Evolutionary conservation across 2,113 vertebrate species (phyloP), one percentile per base, ranked within the genome.

Genomic region (Tonatia bakeri): DNA sequence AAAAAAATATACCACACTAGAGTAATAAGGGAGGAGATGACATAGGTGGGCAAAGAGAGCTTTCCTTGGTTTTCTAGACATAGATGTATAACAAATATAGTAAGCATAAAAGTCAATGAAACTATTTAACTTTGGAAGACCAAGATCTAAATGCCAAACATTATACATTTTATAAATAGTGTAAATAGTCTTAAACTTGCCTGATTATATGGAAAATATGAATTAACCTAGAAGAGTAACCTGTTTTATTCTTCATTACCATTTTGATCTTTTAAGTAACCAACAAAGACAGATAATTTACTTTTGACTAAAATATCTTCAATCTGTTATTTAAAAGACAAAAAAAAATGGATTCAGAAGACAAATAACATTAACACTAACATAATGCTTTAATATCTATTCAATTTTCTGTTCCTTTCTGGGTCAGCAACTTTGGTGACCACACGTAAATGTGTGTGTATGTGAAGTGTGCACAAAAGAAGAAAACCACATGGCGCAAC

Each of bases 241-340:
- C 9, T 72, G 14, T n/a, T 87, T 93, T 93, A 86, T 82, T 19
- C 80, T 70, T 94, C 14, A 80, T 85, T 89, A 59, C 1, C 19
- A 40, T 43, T 91, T 93, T 95, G n/a, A 72, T 54, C 28, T 82
- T 72, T 92, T 81, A 28, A 89, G 9, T 94, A 87, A 96, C 12
- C 17, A 76, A 82, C 73, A 82, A 94, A 95, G 36, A 90, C 11
- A 77, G 61, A 61, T 80, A 89, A 19, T 89, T 83, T 84, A 76
- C 40, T 90, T 87, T 91, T 26, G 72, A 73, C 22, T 73, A 61
- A 93, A 67, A 80, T 61, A 85, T 47, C 22, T 86, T 79, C 76
- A 83, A 69, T 11, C 33, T 82, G 11, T 75, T 87, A 1, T 85
- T 89, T 69, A 65, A 83, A 86, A 79, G 38, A 65, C 10, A 95